Base-by-base conservation (phyloP, 2,888 invertebrate species). In the Macrosoma leucophasiata region DNA sequence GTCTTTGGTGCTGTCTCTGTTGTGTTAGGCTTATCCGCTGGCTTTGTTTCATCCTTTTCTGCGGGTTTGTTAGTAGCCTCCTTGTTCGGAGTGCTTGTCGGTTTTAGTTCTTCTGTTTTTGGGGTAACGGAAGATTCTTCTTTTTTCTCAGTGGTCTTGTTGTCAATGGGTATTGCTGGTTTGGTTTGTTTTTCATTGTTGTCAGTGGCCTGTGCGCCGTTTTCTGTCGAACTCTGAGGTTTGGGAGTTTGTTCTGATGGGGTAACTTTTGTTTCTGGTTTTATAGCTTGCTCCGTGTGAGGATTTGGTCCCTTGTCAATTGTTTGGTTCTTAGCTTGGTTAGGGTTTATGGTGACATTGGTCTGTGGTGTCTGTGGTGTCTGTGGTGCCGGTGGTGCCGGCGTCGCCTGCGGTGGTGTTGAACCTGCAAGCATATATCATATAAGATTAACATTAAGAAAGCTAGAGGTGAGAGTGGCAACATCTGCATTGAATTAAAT, bases 111-210 rank as follows among this genome's bases (percentile, higher is more conserved):
- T 4, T 25, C 19, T 15, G 29, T 32, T 7, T 37, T 35, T 2
- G n/a, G 18, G 3, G 28, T 35, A 12, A 28, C 31, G 13, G 23
- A 10, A 5, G 28, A 22, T 19, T 39, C 38, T 5, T 39, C 39
- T 10, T 45, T 41, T 11, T 53, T 47, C 1, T 48, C 45, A 9
- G 41, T 44, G 3, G 46, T 44, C 29, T 43, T 50, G 24, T 52
- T 53, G 28, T 14, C 17, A 9, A 40, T 40, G 14, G 23, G 9
- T 7, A 27, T 9, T 12, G 20, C 12, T 10, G 20, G 7, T 21
- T 20, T 33, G n/a, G 21, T 21, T 20, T 33, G n/a, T 18, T n/a
- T 17, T 36, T 41, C 27, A 29, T 30, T 17, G 19, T 37, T 17
- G 19, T 37, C 4, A 5, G 7, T 17, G 17, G 17, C 4, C 17